Percentiles rank a stretch among this genome's conserved stretches.
These are phyloP conservation scores for Diabrotica balteata DNA, from an alignment of 2,888 invertebrate genomes.

Conservation along the genomic window DNA sequence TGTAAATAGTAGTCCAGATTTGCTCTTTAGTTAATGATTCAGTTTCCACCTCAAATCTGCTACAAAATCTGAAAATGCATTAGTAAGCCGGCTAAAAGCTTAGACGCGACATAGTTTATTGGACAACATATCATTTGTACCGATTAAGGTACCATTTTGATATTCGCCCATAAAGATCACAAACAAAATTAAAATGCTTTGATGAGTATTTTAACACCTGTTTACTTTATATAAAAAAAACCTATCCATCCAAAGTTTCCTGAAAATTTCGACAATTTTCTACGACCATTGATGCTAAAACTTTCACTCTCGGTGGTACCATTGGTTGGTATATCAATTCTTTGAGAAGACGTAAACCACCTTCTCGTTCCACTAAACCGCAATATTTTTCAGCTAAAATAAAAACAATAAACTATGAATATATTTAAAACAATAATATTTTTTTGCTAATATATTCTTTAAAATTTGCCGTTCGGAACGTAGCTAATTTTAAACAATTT, in stretches of 20 bases:
- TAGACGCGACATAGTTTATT: too few species aligned
- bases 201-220: constrained; percentile 41
- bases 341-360: constrained; percentile 78
- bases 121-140: too few species aligned
- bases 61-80: too few species aligned
- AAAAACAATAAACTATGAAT: constrained; percentile 23
- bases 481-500: too few species aligned
- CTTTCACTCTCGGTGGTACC: constrained; percentile 73
- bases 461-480: too few species aligned
- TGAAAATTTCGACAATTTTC: constrained; percentile 66
- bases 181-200: constrained; percentile 40
- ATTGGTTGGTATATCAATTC: constrained; percentile 69
- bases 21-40: too few species aligned
- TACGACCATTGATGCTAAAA: constrained; percentile 72
- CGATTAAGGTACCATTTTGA: not conserved
- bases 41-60: too few species aligned
- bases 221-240: constrained; percentile 21
- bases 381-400: constrained; percentile 91
- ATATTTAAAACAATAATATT: not conserved
- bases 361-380: constrained; percentile 83
- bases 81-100: too few species aligned
- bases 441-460: too few species aligned
- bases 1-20: too few species aligned
- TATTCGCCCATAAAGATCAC: constrained; percentile 27
- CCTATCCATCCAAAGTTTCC: constrained; percentile 40